A percentile compares a stretch with the other conserved stretches of the same genome.
Conservation (phyloP, 2,797 vertebrate genomes). For the Acestrorhynchus altus region DNA sequence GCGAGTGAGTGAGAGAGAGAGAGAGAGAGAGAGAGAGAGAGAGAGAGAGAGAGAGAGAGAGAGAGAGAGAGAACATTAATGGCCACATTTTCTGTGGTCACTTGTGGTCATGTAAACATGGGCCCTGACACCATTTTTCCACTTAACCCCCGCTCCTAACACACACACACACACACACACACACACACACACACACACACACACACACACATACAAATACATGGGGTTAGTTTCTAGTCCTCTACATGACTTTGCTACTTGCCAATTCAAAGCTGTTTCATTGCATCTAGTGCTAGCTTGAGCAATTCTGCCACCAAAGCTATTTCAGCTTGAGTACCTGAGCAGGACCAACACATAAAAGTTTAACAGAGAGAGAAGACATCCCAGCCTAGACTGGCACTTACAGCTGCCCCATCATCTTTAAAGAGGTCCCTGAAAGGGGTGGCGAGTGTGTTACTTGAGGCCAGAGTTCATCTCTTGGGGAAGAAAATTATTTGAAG, state of each 20-base stretch:
- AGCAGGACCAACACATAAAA: slow-evolving; percentile 78
- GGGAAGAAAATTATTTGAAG: not conserved
- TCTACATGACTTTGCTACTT: too few relatives aligned
- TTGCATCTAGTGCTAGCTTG: slow-evolving; percentile 37
- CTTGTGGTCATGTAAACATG: slow-evolving; percentile 72
- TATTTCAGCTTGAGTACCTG: slow-evolving; percentile 77
- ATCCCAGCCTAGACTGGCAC: slow-evolving; percentile 3
- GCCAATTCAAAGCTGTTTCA: slow-evolving; percentile 80
- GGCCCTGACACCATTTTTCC: slow-evolving; percentile 62
- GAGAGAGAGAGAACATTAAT: slow-evolving; percentile 67
- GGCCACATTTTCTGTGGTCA: slow-evolving; percentile 72
- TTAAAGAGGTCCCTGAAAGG: slow-evolving; percentile 9
- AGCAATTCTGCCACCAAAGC: slow-evolving; percentile 74
- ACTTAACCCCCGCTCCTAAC: slow-evolving; percentile 68
- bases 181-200: slow-evolving; percentile 43
- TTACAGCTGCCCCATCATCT: slow-evolving; percentile 14
- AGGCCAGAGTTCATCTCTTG: slow-evolving; percentile 1
- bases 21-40: slow-evolving; percentile 31
- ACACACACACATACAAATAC: slow-evolving; percentile 44
- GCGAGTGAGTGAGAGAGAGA: slow-evolving; percentile 18
- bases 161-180: slow-evolving; percentile 42
- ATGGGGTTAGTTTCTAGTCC: slow-evolving; percentile 57
- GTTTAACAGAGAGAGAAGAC: slow-evolving; percentile 64
- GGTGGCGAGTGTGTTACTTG: not conserved
- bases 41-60: slow-evolving; percentile 33